Percentiles rank a stretch among this genome's conserved stretches.
Evolutionary conservation across 1,140 invertebrate genomes (phyloP).

Genomic region (Brachionus paranguensis): DNA sequence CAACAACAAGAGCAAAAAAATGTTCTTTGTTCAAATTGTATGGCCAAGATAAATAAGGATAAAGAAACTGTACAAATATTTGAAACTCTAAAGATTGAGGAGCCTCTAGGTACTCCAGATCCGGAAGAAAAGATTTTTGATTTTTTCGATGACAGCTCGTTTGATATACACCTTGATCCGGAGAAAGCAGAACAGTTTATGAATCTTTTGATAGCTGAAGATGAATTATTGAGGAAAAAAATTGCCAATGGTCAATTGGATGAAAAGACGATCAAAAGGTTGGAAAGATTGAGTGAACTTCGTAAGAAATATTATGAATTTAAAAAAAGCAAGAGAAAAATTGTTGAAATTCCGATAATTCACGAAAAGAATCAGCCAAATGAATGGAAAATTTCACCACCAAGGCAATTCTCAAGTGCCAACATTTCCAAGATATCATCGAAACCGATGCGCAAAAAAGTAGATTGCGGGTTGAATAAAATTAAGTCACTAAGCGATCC

Average conservation of each 20-base stretch:
- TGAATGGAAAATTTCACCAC: not conserved
- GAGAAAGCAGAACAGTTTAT: conserved; percentile 36
- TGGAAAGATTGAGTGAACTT: conserved; percentile 7
- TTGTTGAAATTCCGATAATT: not conserved
- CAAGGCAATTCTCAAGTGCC: not conserved
- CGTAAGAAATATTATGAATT: not conserved
- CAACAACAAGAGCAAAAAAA: not conserved
- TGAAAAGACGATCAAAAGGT: not conserved
- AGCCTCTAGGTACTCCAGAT: not conserved
- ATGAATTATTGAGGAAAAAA: conserved; percentile 2
- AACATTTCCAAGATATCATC: not conserved
- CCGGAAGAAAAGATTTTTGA: not conserved
- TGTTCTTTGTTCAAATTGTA: not conserved
- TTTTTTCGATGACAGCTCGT: not conserved
- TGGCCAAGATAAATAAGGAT: not conserved
- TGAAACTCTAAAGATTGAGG: not conserved
- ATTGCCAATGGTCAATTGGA: not conserved
- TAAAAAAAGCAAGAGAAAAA: not conserved
- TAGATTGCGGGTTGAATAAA: not conserved
- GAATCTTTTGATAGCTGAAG: conserved; percentile 10
- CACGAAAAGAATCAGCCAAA: not conserved
- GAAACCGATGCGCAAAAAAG: not conserved
- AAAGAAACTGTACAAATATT: not conserved
- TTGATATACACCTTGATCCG: not conserved
- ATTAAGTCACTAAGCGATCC: conserved; percentile 1